These are phyloP conservation scores for Dinocampus coccinellae DNA, from an alignment of 2,888 invertebrate species.

Conservation along the genomic window DNA sequence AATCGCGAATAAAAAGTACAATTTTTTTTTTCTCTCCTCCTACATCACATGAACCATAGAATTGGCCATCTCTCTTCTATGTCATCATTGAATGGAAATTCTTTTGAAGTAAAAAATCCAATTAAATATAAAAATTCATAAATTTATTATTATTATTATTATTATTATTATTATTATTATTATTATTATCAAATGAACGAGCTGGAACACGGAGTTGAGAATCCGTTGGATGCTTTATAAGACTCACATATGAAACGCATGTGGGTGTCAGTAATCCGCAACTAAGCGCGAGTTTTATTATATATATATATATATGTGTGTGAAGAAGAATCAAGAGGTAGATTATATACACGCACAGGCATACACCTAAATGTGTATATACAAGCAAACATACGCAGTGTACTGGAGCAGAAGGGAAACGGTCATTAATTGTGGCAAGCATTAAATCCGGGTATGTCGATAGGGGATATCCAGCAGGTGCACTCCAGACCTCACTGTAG, in stretches of 20 bases:
- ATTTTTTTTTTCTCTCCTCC: no score
- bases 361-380: slow-evolving; percentile 22
- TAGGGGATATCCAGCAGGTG: slow-evolving; percentile 44
- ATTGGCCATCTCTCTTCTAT: no score
- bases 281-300: slow-evolving; percentile 13
- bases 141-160: no score
- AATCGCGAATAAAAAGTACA: no score
- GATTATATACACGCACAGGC: slow-evolving; percentile 18
- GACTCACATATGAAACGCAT: slow-evolving; percentile 17
- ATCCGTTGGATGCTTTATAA: background rate
- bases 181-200: background rate
- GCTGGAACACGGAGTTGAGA: background rate
- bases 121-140: no score
- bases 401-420: slow-evolving; percentile 17
- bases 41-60: no score
- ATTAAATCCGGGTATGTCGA: slow-evolving; percentile 55
- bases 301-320: background rate
- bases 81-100: no score
- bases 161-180: no score
- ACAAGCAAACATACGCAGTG: slow-evolving; percentile 40
- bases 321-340: background rate
- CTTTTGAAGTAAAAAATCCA: no score
- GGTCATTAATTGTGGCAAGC: slow-evolving; percentile 54
- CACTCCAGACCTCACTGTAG: slow-evolving; percentile 34
- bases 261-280: slow-evolving; percentile 37